Evolutionary conservation across 2,888 invertebrate species (phyloP).

Genomic region (Trimorus sp.): DNA sequence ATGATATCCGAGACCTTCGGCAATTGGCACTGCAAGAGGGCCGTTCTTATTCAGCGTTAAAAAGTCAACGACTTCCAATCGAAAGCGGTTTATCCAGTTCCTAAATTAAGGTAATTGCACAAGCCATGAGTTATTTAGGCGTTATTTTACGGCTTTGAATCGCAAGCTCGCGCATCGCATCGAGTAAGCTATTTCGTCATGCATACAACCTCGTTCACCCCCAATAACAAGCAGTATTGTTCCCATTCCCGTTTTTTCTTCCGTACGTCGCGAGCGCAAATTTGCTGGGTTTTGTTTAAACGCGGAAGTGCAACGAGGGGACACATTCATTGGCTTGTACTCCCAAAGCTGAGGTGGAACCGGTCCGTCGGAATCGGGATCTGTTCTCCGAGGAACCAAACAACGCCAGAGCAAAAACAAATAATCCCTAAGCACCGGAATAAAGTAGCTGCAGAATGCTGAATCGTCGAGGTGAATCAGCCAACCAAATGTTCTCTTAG

Average conservation of each 20-base stretch:
- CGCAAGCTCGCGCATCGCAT: conserved; percentile 57
- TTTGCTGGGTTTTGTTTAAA: conserved; percentile 68
- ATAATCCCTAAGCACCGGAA: too few species aligned
- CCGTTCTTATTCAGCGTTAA: too few species aligned
- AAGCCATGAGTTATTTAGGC: conserved; percentile 41
- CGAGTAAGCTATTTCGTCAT: conserved; percentile 54
- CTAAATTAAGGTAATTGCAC: conserved; percentile 64
- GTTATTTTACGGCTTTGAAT: conserved; percentile 47
- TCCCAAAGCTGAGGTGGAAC: too few species aligned
- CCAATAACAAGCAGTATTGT: conserved; percentile 68
- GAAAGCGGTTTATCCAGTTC: conserved; percentile 45
- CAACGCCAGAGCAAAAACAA: too few species aligned
- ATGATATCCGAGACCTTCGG: too few species aligned
- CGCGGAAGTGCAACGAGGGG: conserved; percentile 70
- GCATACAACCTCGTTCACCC: conserved; percentile 65
- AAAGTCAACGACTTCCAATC: too few species aligned
- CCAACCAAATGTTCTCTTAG: too few species aligned
- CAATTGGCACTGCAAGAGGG: too few species aligned
- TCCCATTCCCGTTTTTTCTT: conserved; percentile 52
- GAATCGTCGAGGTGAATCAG: too few species aligned
- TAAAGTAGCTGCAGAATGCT: too few species aligned
- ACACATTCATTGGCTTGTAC: conserved; percentile 66
- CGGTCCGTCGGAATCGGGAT: too few species aligned
- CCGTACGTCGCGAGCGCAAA: conserved; percentile 63
- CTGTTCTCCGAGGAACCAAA: too few species aligned